Base-by-base conservation (phyloP, 1,140 invertebrate species). In the Bombus superbus region DNA sequence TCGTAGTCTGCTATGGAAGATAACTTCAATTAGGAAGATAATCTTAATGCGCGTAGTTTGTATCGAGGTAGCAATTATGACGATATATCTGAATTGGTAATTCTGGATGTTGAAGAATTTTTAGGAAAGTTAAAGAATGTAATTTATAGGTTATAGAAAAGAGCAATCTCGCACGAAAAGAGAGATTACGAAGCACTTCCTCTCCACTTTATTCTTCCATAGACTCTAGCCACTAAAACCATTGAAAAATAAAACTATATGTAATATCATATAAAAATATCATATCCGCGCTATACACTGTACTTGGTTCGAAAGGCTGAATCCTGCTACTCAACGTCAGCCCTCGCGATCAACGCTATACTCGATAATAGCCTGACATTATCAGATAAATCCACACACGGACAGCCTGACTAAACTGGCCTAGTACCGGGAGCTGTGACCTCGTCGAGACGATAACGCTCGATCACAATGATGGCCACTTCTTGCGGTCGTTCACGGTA, bases 371-470 rank as follows among this genome's bases (percentile, higher is more conserved):
- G 76, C 66, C n/a, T 3, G 40, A 32, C 15, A 72, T 85, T 85
- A 85, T 85, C 83, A 72, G 76, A 80, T 85, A 62, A 80, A 85
- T 59, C 68, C 40, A 79, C 83, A 64, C 25, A 40, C 40, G 47
- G 47, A 35, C n/a, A n/a, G 40, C 40, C 53, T 72, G 76, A 47
- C 68, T n/a, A 53, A 22, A 53, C 66, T 84, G 83, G 83, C 76
- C 83, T 68, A 84, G 76, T 84, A 84, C 75, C 47, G 66, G 83
- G 74, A 71, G 11, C 68, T 68, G 77, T 73, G 76, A 85, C 71
- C 78, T 81, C 84, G 53, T 47, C 76, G 66, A 72, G 42, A 57
- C 83, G 71, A 86, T 89, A 85, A 89, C 86, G 88, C 85, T 86
- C 81, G 85, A 89, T 81, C 85, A 32, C 72, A 62, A 83, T 68